Evolutionary conservation across 2,797 vertebrate genomes (phyloP).

Genomic region (Galaxias olidus): DNA sequence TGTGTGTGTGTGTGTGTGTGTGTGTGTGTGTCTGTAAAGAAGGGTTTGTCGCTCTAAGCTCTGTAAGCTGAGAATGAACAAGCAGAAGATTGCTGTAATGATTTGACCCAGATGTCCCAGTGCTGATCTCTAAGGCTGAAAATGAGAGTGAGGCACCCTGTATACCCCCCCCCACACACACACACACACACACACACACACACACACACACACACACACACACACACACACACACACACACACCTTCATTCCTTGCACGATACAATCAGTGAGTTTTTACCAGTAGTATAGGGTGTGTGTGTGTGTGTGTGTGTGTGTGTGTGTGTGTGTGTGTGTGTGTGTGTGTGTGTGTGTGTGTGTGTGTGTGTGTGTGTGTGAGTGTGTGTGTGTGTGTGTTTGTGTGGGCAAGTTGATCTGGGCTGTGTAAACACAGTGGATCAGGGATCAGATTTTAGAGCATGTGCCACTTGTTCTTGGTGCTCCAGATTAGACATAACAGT

Average conservation of each 20-base stretch:
- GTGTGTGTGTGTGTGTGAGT: constrained; percentile 23
- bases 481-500: constrained; percentile 74
- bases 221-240: no score
- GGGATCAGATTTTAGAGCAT: constrained; percentile 59
- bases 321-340: constrained; percentile 22
- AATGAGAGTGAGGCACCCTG: constrained; percentile 70
- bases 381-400: constrained; percentile 30
- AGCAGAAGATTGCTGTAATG: constrained; percentile 73
- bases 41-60: constrained; percentile 54
- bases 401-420: constrained; percentile 62
- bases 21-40: constrained; percentile 10
- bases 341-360: constrained; percentile 26
- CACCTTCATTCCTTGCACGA: constrained; percentile 30
- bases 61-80: constrained; percentile 72
- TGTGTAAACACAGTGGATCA: constrained; percentile 72
- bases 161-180: not conserved
- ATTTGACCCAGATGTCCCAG: constrained; percentile 75
- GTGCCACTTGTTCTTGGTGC: constrained; percentile 74
- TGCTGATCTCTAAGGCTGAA: constrained; percentile 70
- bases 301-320: constrained; percentile 2
- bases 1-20: constrained; percentile 24
- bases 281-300: constrained; percentile 24
- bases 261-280: constrained; percentile 64
- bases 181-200: not conserved
- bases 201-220: not conserved